These are phyloP conservation scores for Callocephalon fimbriatum DNA, from an alignment of 2,113 vertebrate genomes.

Conservation along the genomic window DNA sequence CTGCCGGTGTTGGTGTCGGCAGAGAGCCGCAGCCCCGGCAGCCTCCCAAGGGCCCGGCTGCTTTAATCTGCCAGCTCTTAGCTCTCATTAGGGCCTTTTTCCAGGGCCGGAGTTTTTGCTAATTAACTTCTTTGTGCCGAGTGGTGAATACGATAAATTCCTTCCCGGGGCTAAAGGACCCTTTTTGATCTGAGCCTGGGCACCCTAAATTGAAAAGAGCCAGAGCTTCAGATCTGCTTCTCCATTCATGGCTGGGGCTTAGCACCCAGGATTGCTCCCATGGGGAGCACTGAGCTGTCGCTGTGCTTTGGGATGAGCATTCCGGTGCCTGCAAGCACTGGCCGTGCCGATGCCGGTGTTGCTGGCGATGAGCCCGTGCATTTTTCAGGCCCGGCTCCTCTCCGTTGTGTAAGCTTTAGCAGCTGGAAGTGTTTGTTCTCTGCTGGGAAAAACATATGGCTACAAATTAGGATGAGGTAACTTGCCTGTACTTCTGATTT, in stretches of 20 bases:
- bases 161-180: not conserved
- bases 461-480: conserved; percentile 3
- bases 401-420: not conserved
- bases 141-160: not conserved
- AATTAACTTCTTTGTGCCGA: not conserved
- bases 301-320: rapidly evolving
- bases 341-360: rapidly evolving
- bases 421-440: conserved; percentile 45
- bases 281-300: not conserved
- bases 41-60: not conserved
- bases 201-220: not conserved
- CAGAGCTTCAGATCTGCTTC: not conserved
- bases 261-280: not conserved
- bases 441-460: conserved; percentile 1
- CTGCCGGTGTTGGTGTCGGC: not conserved
- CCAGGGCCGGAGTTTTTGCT: not conserved
- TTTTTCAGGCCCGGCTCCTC: not conserved
- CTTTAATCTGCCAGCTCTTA: conserved; percentile 6
- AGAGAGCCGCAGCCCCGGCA: not conserved
- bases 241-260: no score
- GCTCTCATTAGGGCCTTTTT: conserved; percentile 3
- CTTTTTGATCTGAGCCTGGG: not conserved
- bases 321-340: not conserved
- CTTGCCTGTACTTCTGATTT: not conserved
- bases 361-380: not conserved